phyloP scores from a whole-genome alignment of 2,797 vertebrate genomes.

The Craterocephalus amniculus region DNA sequence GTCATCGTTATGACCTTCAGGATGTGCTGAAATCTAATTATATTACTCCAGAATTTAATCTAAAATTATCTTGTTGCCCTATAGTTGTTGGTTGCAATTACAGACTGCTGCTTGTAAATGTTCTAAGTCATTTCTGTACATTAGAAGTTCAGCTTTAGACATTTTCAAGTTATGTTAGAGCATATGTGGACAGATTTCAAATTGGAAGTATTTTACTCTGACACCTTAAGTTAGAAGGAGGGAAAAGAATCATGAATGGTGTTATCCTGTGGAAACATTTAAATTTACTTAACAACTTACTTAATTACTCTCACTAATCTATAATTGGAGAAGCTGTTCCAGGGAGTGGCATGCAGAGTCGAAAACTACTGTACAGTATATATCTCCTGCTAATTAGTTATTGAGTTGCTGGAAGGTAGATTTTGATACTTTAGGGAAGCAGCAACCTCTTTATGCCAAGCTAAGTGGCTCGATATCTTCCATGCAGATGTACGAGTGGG shows the following conservation, averaged over 20 bases:
- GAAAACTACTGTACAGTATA: background rate
- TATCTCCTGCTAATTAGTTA: conserved; percentile 10
- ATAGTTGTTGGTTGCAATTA: background rate
- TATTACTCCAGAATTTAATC: background rate
- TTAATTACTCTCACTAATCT: background rate
- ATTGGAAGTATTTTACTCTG: background rate
- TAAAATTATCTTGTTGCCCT: background rate
- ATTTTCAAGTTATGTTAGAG: background rate
- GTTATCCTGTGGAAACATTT: conserved; percentile 6
- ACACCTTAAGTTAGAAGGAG: background rate
- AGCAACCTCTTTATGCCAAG: background rate
- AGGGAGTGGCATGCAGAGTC: background rate
- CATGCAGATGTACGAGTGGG: background rate
- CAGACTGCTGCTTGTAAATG: background rate
- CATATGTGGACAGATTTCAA: background rate
- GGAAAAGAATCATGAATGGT: background rate
- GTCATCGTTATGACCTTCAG: conserved; percentile 9
- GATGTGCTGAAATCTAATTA: conserved; percentile 2
- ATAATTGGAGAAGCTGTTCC: background rate
- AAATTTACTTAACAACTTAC: conserved; percentile 5
- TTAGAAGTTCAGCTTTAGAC: background rate
- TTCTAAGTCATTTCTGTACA: background rate
- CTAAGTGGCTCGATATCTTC: background rate
- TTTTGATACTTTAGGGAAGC: conserved; percentile 5
- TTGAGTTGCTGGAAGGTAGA: background rate